Evolutionary conservation across 35 echinoderm and acorn worm species (phyloP).

Genomic region (Apostichopus californicus): DNA sequence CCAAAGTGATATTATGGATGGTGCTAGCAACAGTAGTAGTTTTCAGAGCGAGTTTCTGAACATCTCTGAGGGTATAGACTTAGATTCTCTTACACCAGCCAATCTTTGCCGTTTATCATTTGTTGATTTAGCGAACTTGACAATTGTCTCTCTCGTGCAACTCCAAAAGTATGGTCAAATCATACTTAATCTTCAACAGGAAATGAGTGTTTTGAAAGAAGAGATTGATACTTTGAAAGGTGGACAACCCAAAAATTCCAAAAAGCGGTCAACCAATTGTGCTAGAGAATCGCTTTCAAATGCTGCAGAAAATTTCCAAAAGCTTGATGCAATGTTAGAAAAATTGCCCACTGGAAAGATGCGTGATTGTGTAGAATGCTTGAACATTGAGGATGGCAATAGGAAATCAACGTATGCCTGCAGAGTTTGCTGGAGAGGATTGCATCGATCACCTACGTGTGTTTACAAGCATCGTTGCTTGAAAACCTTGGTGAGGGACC

Average conservation of each 20-base stretch:
- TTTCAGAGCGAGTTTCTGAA: constrained; percentile 56
- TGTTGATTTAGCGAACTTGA: constrained; percentile 56
- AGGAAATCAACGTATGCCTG: constrained; percentile 17
- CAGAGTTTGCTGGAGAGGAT: constrained; percentile 37
- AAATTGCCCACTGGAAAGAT: constrained; percentile 46
- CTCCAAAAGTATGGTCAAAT: constrained; percentile 61
- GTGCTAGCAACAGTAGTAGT: constrained; percentile 48
- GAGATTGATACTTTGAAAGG: constrained; percentile 43
- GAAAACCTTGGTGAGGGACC: constrained; percentile 48
- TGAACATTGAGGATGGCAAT: background rate
- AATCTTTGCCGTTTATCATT: constrained; percentile 64
- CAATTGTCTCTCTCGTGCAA: constrained; percentile 55
- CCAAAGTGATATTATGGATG: constrained; percentile 53
- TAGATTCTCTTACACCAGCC: constrained; percentile 60
- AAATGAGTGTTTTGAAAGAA: constrained; percentile 45
- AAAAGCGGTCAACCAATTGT: constrained; percentile 48
- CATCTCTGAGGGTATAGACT: constrained; percentile 53
- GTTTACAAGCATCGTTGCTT: constrained; percentile 51
- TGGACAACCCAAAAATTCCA: constrained; percentile 35
- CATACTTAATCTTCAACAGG: constrained; percentile 51
- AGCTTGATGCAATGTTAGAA: constrained; percentile 57
- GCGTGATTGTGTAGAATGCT: constrained; percentile 52
- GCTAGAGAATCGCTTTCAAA: constrained; percentile 38
- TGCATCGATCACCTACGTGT: constrained; percentile 46
- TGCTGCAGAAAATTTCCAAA: constrained; percentile 51